phyloP scores from a whole-genome alignment of 2,113 vertebrate species.

The Tetrao urogallus region DNA sequence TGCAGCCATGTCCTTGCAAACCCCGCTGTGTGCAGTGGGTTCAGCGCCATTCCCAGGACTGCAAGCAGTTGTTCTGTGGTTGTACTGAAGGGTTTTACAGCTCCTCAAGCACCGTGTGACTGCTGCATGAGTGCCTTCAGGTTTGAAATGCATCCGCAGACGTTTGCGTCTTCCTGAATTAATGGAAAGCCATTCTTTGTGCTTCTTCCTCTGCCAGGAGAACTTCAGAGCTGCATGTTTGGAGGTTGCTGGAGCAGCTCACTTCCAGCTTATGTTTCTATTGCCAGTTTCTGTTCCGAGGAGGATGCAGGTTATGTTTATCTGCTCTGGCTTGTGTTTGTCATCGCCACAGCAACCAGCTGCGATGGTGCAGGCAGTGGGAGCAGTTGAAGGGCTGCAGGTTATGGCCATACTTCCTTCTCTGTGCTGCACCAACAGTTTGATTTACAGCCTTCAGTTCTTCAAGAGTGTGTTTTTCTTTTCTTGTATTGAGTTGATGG shows the following conservation, averaged over 20 bases:
- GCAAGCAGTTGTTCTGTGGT: no score
- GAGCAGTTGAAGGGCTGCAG: neutral
- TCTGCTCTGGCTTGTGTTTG: neutral
- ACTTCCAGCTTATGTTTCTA: neutral
- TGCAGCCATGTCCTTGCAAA: neutral
- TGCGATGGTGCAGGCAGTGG: rapidly evolving
- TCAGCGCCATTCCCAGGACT: neutral
- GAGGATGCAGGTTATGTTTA: no score
- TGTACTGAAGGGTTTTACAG: neutral
- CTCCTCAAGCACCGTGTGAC: rapidly evolving
- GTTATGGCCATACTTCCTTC: neutral
- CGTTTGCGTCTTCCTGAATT: neutral
- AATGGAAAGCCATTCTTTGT: neutral
- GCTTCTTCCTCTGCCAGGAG: neutral
- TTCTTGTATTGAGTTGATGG: neutral
- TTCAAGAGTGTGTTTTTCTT: neutral
- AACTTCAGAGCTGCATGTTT: neutral
- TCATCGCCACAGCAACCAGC: neutral
- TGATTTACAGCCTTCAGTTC: rapidly evolving
- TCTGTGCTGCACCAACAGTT: neutral
- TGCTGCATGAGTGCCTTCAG: rapidly evolving
- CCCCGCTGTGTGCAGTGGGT: neutral
- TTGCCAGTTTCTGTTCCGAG: neutral
- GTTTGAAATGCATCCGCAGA: rapidly evolving
- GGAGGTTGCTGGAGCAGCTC: neutral